These are phyloP conservation scores for Cynaeus angustus DNA, from an alignment of 2,888 invertebrate species.

Conservation along the genomic window DNA sequence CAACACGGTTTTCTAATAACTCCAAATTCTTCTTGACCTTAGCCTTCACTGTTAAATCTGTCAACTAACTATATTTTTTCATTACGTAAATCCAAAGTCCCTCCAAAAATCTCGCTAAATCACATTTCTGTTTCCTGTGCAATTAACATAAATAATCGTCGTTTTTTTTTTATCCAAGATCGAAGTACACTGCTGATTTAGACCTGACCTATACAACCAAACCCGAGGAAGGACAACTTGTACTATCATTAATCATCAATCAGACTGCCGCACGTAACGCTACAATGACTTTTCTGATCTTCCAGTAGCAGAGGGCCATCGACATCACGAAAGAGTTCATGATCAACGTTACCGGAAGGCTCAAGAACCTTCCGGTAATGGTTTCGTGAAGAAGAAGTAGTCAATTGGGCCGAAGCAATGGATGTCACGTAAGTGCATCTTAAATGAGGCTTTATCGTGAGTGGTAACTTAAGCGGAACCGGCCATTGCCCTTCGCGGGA, in stretches of 20 bases:
- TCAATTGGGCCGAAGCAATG: slow-evolving; percentile 39
- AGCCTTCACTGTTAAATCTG: slow-evolving; percentile 25
- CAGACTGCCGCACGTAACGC: neutral
- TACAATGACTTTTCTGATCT: neutral
- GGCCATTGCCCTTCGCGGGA: slow-evolving; percentile 64
- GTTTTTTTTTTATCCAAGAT: slow-evolving; percentile 9
- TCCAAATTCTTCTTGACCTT: slow-evolving; percentile 12
- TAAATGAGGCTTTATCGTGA: slow-evolving; percentile 52
- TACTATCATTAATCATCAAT: slow-evolving; percentile 34
- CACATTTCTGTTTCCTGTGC: slow-evolving; percentile 34
- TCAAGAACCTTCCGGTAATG: slow-evolving; percentile 20
- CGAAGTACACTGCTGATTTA: slow-evolving; percentile 23
- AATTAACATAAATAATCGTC: slow-evolving; percentile 26
- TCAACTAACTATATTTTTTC: slow-evolving; percentile 19
- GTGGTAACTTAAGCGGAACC: slow-evolving; percentile 58
- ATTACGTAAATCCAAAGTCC: slow-evolving; percentile 32
- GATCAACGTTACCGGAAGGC: neutral
- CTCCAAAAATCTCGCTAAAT: slow-evolving; percentile 17
- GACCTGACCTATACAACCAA: slow-evolving; percentile 40
- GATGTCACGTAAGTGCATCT: slow-evolving; percentile 52
- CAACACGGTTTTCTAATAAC: slow-evolving; percentile 29
- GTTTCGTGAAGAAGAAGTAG: slow-evolving; percentile 18
- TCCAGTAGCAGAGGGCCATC: neutral
- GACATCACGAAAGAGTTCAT: neutral
- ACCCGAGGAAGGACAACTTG: slow-evolving; percentile 25